Evolutionary conservation across 2,888 invertebrate genomes (phyloP), one percentile per base, ranked within the genome.

Genomic region (Zootermopsis nevadensis): DNA sequence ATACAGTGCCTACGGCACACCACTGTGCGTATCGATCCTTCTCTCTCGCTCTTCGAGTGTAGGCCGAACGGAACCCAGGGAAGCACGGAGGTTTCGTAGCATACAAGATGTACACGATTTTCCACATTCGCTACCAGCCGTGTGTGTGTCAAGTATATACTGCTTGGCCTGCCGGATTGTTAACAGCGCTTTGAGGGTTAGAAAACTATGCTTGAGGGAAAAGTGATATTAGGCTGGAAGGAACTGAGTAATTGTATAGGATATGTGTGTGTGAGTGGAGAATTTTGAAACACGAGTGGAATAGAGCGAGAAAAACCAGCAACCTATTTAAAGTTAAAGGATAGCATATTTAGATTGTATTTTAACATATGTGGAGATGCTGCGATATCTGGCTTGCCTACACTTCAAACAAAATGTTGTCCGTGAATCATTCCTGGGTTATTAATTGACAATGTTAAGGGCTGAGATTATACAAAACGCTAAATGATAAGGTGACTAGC

Each of bases 11-110:
- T 69, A 69, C 30, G 69, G 33, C 69, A 69, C 10, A 69, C 19
- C 69, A 33, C 27, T 6, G 31, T 33, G 22, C 33, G 69, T 69
- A 69, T 69, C 69, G 69, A 69, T 69, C 33, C 22, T 22, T 69
- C 30, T 69, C 69, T 15, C 12, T 69, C 33, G 24, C 30, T 69
- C 69, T 33, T 69, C 4, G 33, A 69, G 69, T 69, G 69, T 69
- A 69, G 69, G 31, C 69, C 69, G 33, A 69, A 69, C 69, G 69
- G 19, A 69, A 69, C 69, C 69, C 33, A 33, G 33, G 69, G 0
- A 31, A 33, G 66, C 66, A 66, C 27, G 66, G 30, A 30, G 66
- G 19, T 30, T 66, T n/a, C 69, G 33, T 31, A 69, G 69, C 30
- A 69, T 69, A 33, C 69, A 31, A 31, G 69, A 69, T 31, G 30